phyloP scores from a whole-genome alignment of 2,113 vertebrate species.

The Oreochromis aureus region DNA sequence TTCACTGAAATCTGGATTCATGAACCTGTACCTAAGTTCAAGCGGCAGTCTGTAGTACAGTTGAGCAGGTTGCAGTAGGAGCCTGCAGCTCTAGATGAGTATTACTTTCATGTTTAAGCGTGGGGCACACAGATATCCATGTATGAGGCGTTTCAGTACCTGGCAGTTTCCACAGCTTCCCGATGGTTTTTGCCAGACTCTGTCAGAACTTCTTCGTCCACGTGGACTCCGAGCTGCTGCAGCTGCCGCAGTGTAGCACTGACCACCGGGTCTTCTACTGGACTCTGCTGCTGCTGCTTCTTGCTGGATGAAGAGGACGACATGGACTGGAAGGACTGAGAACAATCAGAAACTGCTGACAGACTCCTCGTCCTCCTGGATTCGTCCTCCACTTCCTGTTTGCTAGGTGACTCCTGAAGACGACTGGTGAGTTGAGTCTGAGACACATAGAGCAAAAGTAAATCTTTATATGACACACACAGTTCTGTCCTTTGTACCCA shows the following conservation, averaged over 20 bases:
- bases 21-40: not conserved
- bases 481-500: not conserved
- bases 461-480: not conserved
- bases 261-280: conserved; percentile 71
- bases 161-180: conserved; percentile 79
- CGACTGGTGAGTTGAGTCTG: conserved; percentile 86
- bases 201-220: conserved; percentile 48
- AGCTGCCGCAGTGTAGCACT: conserved; percentile 84
- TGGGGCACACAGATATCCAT: not conserved
- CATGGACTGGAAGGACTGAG: not conserved
- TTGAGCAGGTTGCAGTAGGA: not conserved
- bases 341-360: not conserved
- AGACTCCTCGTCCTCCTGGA: not conserved
- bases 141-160: conserved; percentile 65
- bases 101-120: not conserved
- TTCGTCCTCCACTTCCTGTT: conserved; percentile 35
- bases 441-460: not conserved
- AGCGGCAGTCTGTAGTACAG: not conserved
- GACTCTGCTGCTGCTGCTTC: conserved; percentile 2
- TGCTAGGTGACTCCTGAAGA: conserved; percentile 70
- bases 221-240: conserved; percentile 80
- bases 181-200: conserved; percentile 27
- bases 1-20: not conserved
- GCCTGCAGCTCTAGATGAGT: not conserved
- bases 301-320: not conserved